Conservation (phyloP, 2,888 invertebrate species). For the Tinea pellionella region DNA sequence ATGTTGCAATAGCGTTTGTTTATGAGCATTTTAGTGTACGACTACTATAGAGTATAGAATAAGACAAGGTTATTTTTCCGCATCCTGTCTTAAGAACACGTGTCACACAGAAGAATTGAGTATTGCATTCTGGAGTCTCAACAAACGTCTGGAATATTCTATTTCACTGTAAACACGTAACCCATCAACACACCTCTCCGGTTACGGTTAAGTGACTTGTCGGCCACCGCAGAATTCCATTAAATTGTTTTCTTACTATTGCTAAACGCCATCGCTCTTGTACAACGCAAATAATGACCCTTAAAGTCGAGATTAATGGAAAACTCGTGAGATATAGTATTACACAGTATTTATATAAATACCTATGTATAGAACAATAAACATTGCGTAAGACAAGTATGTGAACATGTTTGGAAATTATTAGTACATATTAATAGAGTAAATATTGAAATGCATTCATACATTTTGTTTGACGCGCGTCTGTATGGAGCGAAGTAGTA, state of each 20-base stretch:
- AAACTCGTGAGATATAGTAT: neutral
- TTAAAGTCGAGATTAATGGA: conserved; percentile 17
- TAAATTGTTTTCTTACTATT: conserved; percentile 54
- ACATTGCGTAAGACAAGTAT: too few relatives aligned
- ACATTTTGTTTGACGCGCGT: too few relatives aligned
- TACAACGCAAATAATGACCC: conserved; percentile 35
- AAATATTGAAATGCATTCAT: too few relatives aligned
- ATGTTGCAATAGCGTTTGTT: too few relatives aligned
- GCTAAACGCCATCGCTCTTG: conserved; percentile 39
- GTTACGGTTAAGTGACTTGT: conserved; percentile 63
- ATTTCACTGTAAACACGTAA: conserved; percentile 54
- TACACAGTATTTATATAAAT: neutral
- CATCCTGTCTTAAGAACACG: neutral
- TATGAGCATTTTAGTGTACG: too few relatives aligned
- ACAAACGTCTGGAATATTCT: conserved; percentile 29
- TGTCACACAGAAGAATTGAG: neutral
- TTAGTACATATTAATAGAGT: too few relatives aligned
- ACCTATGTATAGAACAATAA: too few relatives aligned
- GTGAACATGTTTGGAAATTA: too few relatives aligned
- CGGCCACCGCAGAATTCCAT: conserved; percentile 58
- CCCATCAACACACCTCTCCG: conserved; percentile 48
- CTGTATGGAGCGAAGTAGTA: too few relatives aligned
- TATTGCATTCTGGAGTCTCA: neutral
- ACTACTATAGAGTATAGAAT: neutral
- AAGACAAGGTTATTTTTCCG: neutral